Percentiles rank a stretch among this genome's conserved stretches.
These are phyloP conservation scores for Gortyna flavago DNA, from an alignment of 2,888 invertebrate species.

Conservation along the genomic window DNA sequence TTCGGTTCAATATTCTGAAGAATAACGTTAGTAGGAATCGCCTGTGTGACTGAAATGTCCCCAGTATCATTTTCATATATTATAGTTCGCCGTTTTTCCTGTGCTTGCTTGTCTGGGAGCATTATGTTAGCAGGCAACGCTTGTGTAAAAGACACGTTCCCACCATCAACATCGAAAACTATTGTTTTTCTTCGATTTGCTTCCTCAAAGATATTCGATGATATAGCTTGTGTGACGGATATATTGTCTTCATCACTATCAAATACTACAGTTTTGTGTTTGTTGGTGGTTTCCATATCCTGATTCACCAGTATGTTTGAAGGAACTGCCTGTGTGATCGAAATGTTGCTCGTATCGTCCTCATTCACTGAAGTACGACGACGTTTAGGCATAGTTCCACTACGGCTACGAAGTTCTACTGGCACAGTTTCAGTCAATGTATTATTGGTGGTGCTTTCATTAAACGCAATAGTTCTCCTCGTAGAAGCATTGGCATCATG, in stretches of 20 bases:
- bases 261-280: constrained; percentile 41
- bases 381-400: background rate
- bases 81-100: constrained; percentile 56
- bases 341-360: constrained; percentile 44
- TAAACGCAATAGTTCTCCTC: constrained; percentile 67
- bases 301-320: constrained; percentile 49
- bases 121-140: constrained; percentile 55
- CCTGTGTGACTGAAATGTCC: constrained; percentile 65
- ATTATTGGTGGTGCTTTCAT: constrained; percentile 65
- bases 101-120: background rate
- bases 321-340: constrained; percentile 59
- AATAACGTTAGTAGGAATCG: constrained; percentile 56
- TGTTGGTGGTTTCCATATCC: background rate
- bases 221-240: constrained; percentile 71
- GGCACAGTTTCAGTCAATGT: constrained; percentile 60
- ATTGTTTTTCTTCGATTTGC: constrained; percentile 56
- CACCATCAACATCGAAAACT: constrained; percentile 59
- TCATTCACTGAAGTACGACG: constrained; percentile 39
- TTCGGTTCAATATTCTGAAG: constrained; percentile 1
- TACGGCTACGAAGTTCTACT: constrained; percentile 18
- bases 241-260: constrained; percentile 65
- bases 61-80: constrained; percentile 59
- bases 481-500: constrained; percentile 47
- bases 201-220: constrained; percentile 55
- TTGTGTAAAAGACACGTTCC: constrained; percentile 69